These are phyloP conservation scores for Gymnarchus niloticus DNA, from an alignment of 2,113 vertebrate species.

Conservation along the genomic window DNA sequence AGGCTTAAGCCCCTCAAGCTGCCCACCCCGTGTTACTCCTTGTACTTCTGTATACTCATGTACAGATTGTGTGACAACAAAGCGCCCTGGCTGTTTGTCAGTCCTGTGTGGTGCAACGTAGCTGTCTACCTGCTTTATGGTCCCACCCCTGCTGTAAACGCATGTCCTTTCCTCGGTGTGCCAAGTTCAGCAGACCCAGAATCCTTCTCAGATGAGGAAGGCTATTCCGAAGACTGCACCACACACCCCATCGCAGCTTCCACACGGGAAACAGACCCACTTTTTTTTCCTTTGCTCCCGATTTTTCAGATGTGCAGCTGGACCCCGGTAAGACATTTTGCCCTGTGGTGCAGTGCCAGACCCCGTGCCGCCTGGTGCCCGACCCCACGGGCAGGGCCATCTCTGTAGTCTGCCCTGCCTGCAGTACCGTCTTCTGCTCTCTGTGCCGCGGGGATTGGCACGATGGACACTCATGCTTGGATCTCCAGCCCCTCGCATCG, in stretches of 20 bases:
- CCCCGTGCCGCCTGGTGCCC: slow-evolving; percentile 64
- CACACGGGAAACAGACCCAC: not conserved
- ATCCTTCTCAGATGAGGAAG: not conserved
- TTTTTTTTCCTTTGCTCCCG: not conserved
- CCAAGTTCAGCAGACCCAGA: not conserved
- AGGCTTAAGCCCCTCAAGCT: too few relatives aligned
- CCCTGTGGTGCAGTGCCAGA: slow-evolving; percentile 79
- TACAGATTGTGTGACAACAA: too few relatives aligned
- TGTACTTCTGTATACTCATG: too few relatives aligned
- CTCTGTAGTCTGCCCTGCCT: slow-evolving; percentile 69
- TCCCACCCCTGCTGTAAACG: not conserved
- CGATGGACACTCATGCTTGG: slow-evolving; percentile 61
- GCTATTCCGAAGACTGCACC: not conserved
- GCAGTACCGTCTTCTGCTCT: slow-evolving; percentile 76
- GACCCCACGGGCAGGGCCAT: slow-evolving; percentile 54
- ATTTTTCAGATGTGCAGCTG: slow-evolving; percentile 77
- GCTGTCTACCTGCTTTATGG: not conserved
- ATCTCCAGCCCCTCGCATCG: slow-evolving; percentile 55
- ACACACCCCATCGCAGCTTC: not conserved
- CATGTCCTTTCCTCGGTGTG: too few relatives aligned
- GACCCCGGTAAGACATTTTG: slow-evolving; percentile 86
- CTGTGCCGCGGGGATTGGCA: slow-evolving; percentile 80
- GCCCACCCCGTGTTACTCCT: too few relatives aligned
- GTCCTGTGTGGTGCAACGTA: not conserved
- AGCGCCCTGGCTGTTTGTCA: too few relatives aligned